Evolutionary conservation across 2,113 vertebrate genomes (phyloP), one percentile per base, ranked within the genome.

Genomic region (Zosterops borbonicus): DNA sequence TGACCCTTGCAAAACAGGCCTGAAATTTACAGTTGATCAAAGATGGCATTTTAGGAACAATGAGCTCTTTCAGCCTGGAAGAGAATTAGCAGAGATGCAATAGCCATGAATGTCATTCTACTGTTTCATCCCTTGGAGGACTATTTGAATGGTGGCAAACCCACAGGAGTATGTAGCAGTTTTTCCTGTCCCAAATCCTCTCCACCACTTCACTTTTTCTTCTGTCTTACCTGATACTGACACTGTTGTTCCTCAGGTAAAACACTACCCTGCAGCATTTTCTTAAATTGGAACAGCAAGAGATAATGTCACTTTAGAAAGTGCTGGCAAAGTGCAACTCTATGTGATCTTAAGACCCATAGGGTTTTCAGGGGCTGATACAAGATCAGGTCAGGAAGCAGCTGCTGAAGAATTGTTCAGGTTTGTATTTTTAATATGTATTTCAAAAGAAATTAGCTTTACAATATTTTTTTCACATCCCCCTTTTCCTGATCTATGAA

Each of bases 11-110:
- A 94, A 83, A 98, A 87, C 63, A 60, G 50, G 25, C 58, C 41
- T 88, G 79, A 93, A 90, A 77, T 97, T 86, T 90, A 52, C 68
- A 73, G n/a, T 79, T 93, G 56, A 94, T 94, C 74, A 95, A 59
- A 85, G 56, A 62, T 93, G 89, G 64, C 53, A 77, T 80, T 97
- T 59, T 68, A 91, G 91, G 80, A 96, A 89, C 21, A 85, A 74
- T 6, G 39, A 86, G 7, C 20, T 90, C 83, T 94, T 93, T 69
- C 44, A 95, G 39, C 87, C 33, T 91, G 47, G 24, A 90, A 95
- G 35, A 56, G 83, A 80, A 95, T 84, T 84, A 55, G 37, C 28
- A 42, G 39, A 60, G 58, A 83, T 91, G 46, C 75, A 80, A 76
- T 49, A 79, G 49, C 52, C 76, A 58, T 58, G 39, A 70, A 53